phyloP scores from a whole-genome alignment of 2,797 vertebrate genomes.

The Eremophila alpestris region DNA sequence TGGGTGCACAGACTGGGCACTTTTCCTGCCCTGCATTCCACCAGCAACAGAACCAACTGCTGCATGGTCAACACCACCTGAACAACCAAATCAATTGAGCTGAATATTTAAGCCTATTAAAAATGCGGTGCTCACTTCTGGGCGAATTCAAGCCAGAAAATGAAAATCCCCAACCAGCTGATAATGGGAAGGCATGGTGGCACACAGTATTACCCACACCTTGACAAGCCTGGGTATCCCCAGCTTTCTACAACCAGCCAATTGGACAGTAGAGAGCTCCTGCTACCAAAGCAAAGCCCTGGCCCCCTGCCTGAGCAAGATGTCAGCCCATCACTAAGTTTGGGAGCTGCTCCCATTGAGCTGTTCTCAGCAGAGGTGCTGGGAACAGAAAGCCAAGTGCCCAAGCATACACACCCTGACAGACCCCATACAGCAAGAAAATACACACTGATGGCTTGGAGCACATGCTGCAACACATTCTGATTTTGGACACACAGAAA shows the following conservation, averaged over 20 bases:
- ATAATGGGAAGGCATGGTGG: neutral
- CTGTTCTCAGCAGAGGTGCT: neutral
- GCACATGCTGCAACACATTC: neutral
- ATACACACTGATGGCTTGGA: fast-evolving
- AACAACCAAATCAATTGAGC: fast-evolving
- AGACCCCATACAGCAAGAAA: neutral
- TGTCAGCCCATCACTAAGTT: neutral
- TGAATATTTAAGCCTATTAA: neutral
- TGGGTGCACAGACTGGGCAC: fast-evolving
- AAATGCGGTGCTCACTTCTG: neutral
- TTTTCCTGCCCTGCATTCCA: fast-evolving
- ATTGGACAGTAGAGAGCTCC: neutral
- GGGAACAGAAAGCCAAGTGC: neutral
- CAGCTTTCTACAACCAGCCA: neutral
- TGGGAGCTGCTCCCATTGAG: neutral
- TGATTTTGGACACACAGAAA: neutral
- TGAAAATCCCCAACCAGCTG: neutral
- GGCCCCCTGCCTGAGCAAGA: neutral
- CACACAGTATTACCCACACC: neutral
- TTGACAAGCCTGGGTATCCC: fast-evolving
- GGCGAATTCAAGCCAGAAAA: neutral
- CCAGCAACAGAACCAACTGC: neutral
- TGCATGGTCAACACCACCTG: fast-evolving
- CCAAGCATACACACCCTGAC: neutral
- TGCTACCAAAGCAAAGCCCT: neutral